Base-by-base conservation (phyloP, 2,888 invertebrate species). In the Aelia acuminata region DNA sequence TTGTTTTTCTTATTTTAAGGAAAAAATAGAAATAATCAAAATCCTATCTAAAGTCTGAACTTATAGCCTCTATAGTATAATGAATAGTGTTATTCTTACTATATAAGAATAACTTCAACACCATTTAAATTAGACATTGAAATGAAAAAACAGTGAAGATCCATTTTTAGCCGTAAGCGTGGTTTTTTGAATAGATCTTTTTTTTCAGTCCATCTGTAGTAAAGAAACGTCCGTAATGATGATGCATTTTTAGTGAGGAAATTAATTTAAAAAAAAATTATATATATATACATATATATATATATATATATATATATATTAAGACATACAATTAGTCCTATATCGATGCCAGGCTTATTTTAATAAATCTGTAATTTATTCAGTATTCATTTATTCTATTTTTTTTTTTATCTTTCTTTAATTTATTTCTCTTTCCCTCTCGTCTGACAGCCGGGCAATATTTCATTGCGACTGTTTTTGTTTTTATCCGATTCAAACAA, bases 311-410 rank as follows among this genome's bases (percentile, higher is more conserved):
- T 35, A 70, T 4, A 70, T 35, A 35, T 18, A 70, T 31, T 13
- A 20, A 70, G 63, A 15, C 31, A 70, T 35, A 70, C 35, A 70
- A 70, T 70, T 70, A 70, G 35, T 70, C 63, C 18, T 31, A 35
- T 70, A 35, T 70, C 31, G 63, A 70, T 70, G 18, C 63, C 63
- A 35, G 35, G 7, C 35, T 35, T 35, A 70, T 70, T 70, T 70
- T 70, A 35, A 70, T 70, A 70, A 70, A 70, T 70, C 35, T 70
- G 31, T 70, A 70, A 70, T 70, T 70, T 70, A 70, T 70, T 70
- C 63, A 70, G 63, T 8, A 35, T 35, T 70, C 20, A 70, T 70
- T 70, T 53, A 53, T 53, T 53, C n/a, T 22, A 7, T 53, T 26
- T 70, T 70, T 35, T 70, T n/a, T 20, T 35, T 13, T 70, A 20